Percentiles rank a stretch among this genome's conserved stretches.
These are phyloP conservation scores for Strigamia transsilvanica DNA, from an alignment of 2,888 invertebrate genomes.

Conservation along the genomic window DNA sequence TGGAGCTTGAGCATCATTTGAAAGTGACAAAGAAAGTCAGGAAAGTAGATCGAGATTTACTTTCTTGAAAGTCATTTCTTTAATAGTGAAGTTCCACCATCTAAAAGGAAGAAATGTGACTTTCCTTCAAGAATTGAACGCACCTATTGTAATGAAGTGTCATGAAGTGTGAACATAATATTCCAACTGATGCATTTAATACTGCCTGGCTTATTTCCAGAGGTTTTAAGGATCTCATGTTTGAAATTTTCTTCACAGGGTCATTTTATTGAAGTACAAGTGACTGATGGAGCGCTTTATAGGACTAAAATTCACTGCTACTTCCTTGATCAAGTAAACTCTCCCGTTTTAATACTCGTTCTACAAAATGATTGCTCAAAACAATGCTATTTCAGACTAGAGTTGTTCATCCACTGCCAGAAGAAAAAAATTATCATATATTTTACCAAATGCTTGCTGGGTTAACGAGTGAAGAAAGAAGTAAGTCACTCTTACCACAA, in stretches of 20 bases:
- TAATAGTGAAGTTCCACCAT: no score
- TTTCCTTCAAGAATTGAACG: no score
- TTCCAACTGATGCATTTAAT: no score
- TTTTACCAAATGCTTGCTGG: conserved; percentile 96
- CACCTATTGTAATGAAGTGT: no score
- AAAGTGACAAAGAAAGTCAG: no score
- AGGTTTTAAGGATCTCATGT: no score
- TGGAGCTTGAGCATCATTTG: no score
- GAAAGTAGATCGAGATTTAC: no score
- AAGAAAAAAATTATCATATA: conserved; percentile 95
- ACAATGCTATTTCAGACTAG: conserved; percentile 73
- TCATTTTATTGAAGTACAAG: conserved; percentile 95
- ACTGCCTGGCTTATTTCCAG: no score
- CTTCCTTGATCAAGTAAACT: conserved; percentile 75
- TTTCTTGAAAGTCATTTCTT: no score
- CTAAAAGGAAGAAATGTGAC: no score
- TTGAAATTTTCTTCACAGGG: conserved; percentile 70
- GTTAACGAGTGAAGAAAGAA: conserved; percentile 82
- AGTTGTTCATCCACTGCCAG: conserved; percentile 82
- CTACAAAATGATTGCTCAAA: not conserved
- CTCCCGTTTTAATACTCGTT: not conserved
- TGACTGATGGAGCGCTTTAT: conserved; percentile 92
- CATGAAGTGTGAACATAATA: no score
- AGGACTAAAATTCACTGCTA: conserved; percentile 96
- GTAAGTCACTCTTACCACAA: conserved; percentile 61